Base-by-base conservation (phyloP, 2,113 vertebrate genomes). In the Caretta caretta region DNA sequence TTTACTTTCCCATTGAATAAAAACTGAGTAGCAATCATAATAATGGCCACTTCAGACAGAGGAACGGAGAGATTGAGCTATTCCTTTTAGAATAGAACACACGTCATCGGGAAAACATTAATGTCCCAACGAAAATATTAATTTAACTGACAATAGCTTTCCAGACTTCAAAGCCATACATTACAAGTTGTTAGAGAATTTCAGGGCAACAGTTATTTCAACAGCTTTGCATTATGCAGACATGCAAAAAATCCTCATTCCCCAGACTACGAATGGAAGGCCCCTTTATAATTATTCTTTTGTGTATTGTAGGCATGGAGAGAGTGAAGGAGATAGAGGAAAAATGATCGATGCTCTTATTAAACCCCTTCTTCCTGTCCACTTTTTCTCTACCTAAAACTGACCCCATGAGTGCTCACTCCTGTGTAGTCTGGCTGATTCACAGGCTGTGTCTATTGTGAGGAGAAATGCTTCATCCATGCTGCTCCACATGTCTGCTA, bases 401-500 rank as follows among this genome's bases (percentile, higher is more conserved):
- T 89, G 89, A 48, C 17, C 89, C 80, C 14, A 6, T 35, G 38
- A 12, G 19, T 2, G 54, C 31, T 86, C 29, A 5, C 80, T 56
- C 75, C 10, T 78, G 75, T 78, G 8, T 1, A 6, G 62, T 75
- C 65, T 91, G 48, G 25, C 14, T 86, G 72, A 2, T 0, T 95
- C 83, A 88, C 51, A 76, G 5, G 6, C 51, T 76, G 9, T 93
- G 62, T 53, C 90, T 94, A 56, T 53, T 90, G 54, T 46, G 90
- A 92, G 62, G 85, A 88, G 62, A 91, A 84, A 56, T 54, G 24
- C 90, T 59, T 96, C 51, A 86, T 57, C 24, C 62, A 86, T 42
- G 54, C 87, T 53, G 29, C 79, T 83, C 86, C 78, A 78, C 92
- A 72, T 79, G 69, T 88, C 85, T 92, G 87, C 92, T 93, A 94